Base-by-base conservation (phyloP, 2,888 invertebrate genomes). In the Epinotia nisella region DNA sequence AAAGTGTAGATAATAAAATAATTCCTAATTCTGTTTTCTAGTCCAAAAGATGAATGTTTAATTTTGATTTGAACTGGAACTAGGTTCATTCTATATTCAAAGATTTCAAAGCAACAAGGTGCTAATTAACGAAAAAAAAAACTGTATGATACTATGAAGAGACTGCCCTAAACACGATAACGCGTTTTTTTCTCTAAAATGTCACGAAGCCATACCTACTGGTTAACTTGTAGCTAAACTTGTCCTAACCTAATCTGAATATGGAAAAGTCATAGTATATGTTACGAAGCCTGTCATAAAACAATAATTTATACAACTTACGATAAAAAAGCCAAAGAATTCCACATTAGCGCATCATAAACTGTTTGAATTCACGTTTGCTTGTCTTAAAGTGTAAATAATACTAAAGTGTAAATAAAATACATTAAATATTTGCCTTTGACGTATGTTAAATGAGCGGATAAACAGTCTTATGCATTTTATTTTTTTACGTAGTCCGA, bases 361-460 rank as follows among this genome's bases (percentile, higher is more conserved):
- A 60, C 59, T 41, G 35, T 49, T 71, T 51, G 39, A 65, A 71
- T 59, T 59, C 21, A 53, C 59, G 21, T 59, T 56, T 56, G 39
- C 71, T 21, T 53, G n/a, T 59, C 19, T 29, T 58, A 60, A 70
- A 24, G 71, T 41, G 29, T 35, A 60, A 71, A 45, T 45, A 60
- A 41, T 53, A 29, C 41, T 58, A 45, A 71, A 17, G 71, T 41
- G 29, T 21, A 66, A 71, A 60, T 45, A 60, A 41, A 49, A 41
- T 67, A 66, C 71, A 45, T 71, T 67, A 67, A 67, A 71, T 67
- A 71, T 67, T 67, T 71, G 66, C 35, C 29, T 55, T 61, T 61
- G 60, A 61, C 71, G 66, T 45, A 61, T 58, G 70, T 39, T 49
- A 51, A 58, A 64, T 56, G 41, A 60, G 51, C 21, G 53, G 55